Percentiles rank a stretch among this genome's conserved stretches.
These are phyloP conservation scores for Leptinotarsa peninsularis DNA, from an alignment of 2,888 invertebrate species.

Conservation along the genomic window DNA sequence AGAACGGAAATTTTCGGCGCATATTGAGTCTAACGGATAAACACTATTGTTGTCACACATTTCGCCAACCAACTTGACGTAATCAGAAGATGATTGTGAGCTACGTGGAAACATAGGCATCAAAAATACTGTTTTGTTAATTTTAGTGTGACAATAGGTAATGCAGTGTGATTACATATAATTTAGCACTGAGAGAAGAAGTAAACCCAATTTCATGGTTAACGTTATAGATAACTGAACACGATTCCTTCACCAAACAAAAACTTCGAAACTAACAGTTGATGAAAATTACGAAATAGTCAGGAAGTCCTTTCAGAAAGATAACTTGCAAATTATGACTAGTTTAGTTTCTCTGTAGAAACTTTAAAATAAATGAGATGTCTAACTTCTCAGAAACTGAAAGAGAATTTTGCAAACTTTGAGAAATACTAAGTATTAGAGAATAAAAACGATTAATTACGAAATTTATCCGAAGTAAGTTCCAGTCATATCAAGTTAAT, in stretches of 20 bases:
- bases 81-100: too few relatives aligned
- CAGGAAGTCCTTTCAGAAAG: constrained; percentile 38
- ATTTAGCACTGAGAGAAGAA: too few relatives aligned
- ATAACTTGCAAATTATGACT: constrained; percentile 58
- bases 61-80: too few relatives aligned
- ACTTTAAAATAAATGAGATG: constrained; percentile 62
- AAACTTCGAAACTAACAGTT: constrained; percentile 21
- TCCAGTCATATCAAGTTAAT: constrained; percentile 61
- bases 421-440: constrained; percentile 56
- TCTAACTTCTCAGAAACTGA: constrained; percentile 56
- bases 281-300: constrained; percentile 36
- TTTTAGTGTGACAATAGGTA: too few relatives aligned
- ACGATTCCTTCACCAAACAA: not conserved
- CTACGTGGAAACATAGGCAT: too few relatives aligned
- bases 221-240: not conserved
- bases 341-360: constrained; percentile 60
- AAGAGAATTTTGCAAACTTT: constrained; percentile 52
- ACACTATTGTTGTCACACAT: too few relatives aligned
- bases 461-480: constrained; percentile 62
- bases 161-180: too few relatives aligned
- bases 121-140: too few relatives aligned
- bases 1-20: too few relatives aligned
- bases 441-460: constrained; percentile 63
- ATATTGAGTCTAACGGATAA: too few relatives aligned
- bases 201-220: too few relatives aligned